phyloP scores from a whole-genome alignment of 1,140 invertebrate genomes.

The Drosophila elegans region DNA sequence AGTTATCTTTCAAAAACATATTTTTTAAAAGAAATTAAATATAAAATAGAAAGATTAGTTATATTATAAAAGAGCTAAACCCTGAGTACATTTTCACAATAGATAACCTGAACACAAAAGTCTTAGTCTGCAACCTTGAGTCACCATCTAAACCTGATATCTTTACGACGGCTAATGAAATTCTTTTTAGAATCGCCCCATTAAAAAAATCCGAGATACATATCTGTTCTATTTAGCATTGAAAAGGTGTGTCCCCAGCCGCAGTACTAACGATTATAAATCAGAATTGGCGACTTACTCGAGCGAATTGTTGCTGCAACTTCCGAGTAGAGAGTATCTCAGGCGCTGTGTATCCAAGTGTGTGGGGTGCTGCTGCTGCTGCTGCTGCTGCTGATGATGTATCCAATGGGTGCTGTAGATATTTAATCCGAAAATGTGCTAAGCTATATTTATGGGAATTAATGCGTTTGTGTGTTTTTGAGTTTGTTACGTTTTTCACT shows the following conservation, averaged over 20 bases:
- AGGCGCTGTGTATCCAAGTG: constrained; percentile 69
- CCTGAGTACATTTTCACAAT: background rate
- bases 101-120: constrained; percentile 2
- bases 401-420: constrained; percentile 70
- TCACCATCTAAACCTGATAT: constrained; percentile 18
- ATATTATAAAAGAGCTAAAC: background rate
- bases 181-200: constrained; percentile 12
- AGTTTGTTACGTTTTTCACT: constrained; percentile 48
- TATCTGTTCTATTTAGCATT: constrained; percentile 34
- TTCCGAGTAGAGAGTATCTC: constrained; percentile 49
- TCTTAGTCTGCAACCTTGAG: constrained; percentile 16
- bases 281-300: constrained; percentile 62
- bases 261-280: constrained; percentile 7
- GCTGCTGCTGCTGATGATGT: constrained; percentile 13
- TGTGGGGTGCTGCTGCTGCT: constrained; percentile 26
- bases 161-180: constrained; percentile 37
- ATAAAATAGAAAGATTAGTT: background rate
- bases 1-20: no score
- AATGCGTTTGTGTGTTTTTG: constrained; percentile 43
- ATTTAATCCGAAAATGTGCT: constrained; percentile 72
- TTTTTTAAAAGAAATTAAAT: background rate
- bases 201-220: constrained; percentile 32
- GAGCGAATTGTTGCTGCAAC: constrained; percentile 66
- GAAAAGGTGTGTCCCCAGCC: constrained; percentile 28
- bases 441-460: constrained; percentile 40